Base-by-base conservation (phyloP, 2,888 invertebrate genomes). In the Glomeris marginata region DNA sequence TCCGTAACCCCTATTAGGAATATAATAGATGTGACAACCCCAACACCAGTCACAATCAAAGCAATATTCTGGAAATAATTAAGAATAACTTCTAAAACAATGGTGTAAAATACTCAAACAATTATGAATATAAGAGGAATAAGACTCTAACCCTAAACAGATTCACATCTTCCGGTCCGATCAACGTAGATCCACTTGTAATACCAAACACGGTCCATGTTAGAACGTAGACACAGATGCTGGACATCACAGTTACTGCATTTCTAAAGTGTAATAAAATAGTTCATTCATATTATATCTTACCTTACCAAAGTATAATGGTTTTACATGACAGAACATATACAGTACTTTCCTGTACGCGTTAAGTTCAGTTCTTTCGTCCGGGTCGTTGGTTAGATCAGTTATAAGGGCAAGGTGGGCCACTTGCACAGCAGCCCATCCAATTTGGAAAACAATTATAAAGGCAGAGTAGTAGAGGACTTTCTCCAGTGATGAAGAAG, bases 381-480 rank as follows among this genome's bases (percentile, higher is more conserved):
- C 76, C 54, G 82, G 78, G 61, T 78, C 76, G 35, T 79, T 76
- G 1, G 84, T 78, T 40, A 86, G 67, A 62, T 84, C 83, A 0
- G 90, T 86, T 59, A 91, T 88, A 45, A 91, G 72, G 15, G 90
- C 82, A 53, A 92, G 72, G 65, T 92, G 91, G 20, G 88, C 86
- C 60, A 92, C 87, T 71, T 91, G 91, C 0, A 84, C 49, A 1
- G 49, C 35, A 1, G 49, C 49, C 49, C 49, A 52, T 15, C 48
- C 49, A 36, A 52, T 43, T 35, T 49, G 49, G 22, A 49, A 52
- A 16, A 52, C 13, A 13, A 49, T 40, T 16, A 52, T 49, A 16
- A 52, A 52, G 8, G 45, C 20, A 16, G 45, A 16, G 18, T 20
- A 45, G 15, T 49, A 49, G 8, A 45, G 13, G 49, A 52, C 33